These are phyloP conservation scores for Philypnodon macrostomus DNA, from an alignment of 2,797 vertebrate genomes.

Conservation along the genomic window DNA sequence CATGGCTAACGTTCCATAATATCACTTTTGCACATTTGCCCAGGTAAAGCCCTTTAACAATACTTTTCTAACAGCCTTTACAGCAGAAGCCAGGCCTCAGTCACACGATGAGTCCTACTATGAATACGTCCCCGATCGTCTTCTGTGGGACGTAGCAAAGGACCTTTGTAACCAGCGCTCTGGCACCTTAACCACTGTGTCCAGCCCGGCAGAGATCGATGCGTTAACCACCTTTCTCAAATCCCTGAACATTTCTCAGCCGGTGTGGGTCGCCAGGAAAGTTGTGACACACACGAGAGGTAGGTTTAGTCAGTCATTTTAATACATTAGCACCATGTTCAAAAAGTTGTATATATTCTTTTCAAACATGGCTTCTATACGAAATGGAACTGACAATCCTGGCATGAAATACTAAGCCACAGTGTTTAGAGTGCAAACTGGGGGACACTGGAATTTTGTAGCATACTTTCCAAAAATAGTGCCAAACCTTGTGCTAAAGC, in stretches of 20 bases:
- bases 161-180: conserved; percentile 59
- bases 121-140: conserved; percentile 55
- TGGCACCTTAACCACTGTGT: conserved; percentile 61
- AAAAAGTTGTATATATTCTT: conserved; percentile 27
- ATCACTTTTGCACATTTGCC: too few species aligned
- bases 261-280: conserved; percentile 73
- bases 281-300: conserved; percentile 45
- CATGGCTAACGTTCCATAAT: too few species aligned
- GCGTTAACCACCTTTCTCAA: conserved; percentile 68
- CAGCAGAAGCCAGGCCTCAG: conserved; percentile 39
- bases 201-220: conserved; percentile 47
- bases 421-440: conserved; percentile 36
- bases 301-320: conserved; percentile 48
- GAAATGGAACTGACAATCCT: conserved; percentile 18
- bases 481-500: conserved; percentile 21
- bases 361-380: conserved; percentile 9
- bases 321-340: conserved; percentile 18
- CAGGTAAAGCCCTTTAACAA: background rate
- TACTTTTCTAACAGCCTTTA: conserved; percentile 32
- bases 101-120: conserved; percentile 59
- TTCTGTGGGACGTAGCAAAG: conserved; percentile 60
- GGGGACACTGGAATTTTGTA: conserved; percentile 23
- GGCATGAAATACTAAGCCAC: conserved; percentile 11
- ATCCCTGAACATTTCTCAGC: conserved; percentile 70
- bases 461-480: conserved; percentile 25